A percentile compares a stretch with the other conserved stretches of the same genome.
phyloP scores from a whole-genome alignment of 2,797 vertebrate species.

The Peromyscus aztecus region DNA sequence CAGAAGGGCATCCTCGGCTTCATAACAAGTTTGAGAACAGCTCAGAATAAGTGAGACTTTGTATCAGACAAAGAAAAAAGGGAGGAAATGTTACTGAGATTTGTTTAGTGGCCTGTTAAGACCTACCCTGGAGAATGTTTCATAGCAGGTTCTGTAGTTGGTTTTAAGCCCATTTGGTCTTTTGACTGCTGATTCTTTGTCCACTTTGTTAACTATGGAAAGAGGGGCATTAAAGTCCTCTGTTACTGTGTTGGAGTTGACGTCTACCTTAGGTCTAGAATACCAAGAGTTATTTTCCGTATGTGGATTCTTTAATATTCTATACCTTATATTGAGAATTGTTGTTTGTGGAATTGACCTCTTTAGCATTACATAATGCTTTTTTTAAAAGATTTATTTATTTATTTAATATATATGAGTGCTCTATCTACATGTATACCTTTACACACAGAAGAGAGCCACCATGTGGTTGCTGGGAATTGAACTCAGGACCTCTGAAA shows the following conservation, averaged over 20 bases:
- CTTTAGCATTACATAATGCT: neutral
- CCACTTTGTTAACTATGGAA: neutral
- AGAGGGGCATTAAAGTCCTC: neutral
- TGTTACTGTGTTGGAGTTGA: neutral
- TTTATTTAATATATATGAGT: too few relatives aligned
- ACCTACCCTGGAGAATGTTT: neutral
- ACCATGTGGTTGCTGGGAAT: too few relatives aligned
- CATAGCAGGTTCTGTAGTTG: neutral
- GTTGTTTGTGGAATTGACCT: neutral
- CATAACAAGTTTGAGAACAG: neutral
- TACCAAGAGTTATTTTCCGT: neutral
- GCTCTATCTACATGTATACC: too few relatives aligned
- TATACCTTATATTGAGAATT: neutral
- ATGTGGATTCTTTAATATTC: neutral
- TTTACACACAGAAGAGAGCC: too few relatives aligned
- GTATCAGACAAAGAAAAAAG: neutral
- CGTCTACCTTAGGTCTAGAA: neutral
- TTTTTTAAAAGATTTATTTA: neutral
- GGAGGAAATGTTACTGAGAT: neutral
- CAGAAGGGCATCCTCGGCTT: neutral
- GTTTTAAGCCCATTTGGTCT: neutral
- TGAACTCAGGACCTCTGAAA: too few relatives aligned
- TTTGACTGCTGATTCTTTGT: neutral
- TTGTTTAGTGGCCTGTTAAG: neutral
- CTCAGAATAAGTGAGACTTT: neutral